Conservation (phyloP, 2,113 vertebrate species). For the Ornithorhynchus anatinus region DNA sequence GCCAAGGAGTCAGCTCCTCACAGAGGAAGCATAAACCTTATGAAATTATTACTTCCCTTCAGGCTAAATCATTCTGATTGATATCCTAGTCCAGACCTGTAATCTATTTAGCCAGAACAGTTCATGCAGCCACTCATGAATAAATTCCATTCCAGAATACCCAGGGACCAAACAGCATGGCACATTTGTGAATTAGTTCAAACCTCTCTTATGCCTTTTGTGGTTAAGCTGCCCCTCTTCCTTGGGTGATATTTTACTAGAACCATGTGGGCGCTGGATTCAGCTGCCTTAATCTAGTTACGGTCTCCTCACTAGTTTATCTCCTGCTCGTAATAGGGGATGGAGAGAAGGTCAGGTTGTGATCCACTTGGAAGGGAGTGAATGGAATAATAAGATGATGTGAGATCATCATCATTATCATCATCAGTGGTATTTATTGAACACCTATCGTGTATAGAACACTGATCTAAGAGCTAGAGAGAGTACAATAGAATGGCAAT, state of each 20-base stretch:
- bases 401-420: too few species aligned
- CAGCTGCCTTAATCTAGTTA: background rate
- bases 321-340: background rate
- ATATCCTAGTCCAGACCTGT: background rate
- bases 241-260: background rate
- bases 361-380: background rate
- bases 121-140: background rate
- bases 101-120: background rate
- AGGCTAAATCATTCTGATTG: background rate
- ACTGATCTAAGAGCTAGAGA: too few species aligned
- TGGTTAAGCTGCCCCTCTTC: background rate
- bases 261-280: background rate
- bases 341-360: background rate
- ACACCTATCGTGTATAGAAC: too few species aligned
- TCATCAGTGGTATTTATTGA: too few species aligned
- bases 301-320: background rate
- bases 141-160: background rate
- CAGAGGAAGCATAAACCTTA: background rate
- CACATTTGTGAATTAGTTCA: background rate
- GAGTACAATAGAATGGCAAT: too few species aligned
- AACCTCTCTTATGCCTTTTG: background rate
- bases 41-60: background rate
- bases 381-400: conserved; percentile 4
- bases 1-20: background rate
- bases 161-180: background rate